Evolutionary conservation across 2,113 vertebrate genomes (phyloP), one percentile per base, ranked within the genome.

Genomic region (Ciconia boyciana): DNA sequence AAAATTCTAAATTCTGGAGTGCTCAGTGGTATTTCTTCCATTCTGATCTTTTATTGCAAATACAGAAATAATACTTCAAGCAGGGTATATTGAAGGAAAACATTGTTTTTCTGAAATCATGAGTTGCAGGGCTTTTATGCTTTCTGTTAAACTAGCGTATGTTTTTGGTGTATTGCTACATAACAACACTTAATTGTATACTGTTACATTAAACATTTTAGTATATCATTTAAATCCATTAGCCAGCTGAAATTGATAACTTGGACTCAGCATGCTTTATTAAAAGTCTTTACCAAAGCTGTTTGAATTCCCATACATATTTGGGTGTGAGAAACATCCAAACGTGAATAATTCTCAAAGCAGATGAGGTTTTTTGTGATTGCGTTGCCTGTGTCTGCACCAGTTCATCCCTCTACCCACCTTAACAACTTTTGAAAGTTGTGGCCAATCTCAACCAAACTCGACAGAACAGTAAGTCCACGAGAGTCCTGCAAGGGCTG

Each of bases 401-500:
- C 22, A 4, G 15, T 36, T 32, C 41, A 11, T n/a, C 25, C n/a
- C n/a, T 16, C 13, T 49, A 34, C 28, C 48, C 10, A 13, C 26
- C 29, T 10, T 10, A 6, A 16, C 3, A 43, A 43, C 3, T 13
- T 65, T 9, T 2, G 58, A 12, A 58, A 28, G 21, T 25, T 87
- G 28, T 64, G 43, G 12, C 10, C 9, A 13, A 19, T 51, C 29
- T 83, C 51, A 19, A 9, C 26, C 28, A 24, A 52, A 32, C 12
- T 10, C 3, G 0, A 1, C 2, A 39, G 82, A 46, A 7, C 8
- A 19, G 62, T 1, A 36, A 60, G 13, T 4, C 54, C 79, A 15
- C 0, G 2, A 41, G 49, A 46, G n/a, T 44, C 15, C 52, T 18
- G 19, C 32, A 16, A 5, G 62, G 19, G 46, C 64, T n/a, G 7